Percentiles rank a stretch among this genome's conserved stretches.
Conservation (phyloP, 2,797 vertebrate species). For the Hemitrygon akajei region DNA sequence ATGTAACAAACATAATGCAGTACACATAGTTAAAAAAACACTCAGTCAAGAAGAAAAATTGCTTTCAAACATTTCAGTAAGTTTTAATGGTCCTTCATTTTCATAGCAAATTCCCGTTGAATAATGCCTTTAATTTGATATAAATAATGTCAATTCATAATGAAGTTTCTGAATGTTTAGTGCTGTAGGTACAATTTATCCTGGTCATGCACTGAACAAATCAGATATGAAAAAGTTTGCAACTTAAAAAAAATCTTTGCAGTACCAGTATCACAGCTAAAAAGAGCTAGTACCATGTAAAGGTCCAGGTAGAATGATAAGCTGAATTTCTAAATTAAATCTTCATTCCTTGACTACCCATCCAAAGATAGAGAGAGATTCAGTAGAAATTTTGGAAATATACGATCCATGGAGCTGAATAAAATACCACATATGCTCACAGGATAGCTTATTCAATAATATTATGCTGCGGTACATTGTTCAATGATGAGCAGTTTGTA, state of each 20-base stretch:
- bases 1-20: background rate
- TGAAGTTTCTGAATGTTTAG: background rate
- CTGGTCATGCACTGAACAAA: background rate
- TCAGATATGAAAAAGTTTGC: background rate
- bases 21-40: background rate
- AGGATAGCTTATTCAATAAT: too few relatives aligned
- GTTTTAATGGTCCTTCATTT: background rate
- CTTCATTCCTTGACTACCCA: background rate
- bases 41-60: background rate
- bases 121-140: background rate
- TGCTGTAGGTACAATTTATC: background rate
- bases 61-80: background rate
- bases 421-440: too few relatives aligned
- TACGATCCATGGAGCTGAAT: background rate
- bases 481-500: too few relatives aligned
- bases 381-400: background rate
- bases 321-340: background rate
- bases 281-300: background rate
- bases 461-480: too few relatives aligned
- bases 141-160: background rate
- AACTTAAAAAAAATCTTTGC: background rate
- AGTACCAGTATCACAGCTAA: background rate
- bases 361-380: background rate
- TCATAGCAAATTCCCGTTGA: background rate
- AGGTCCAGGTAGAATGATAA: background rate